Conservation (phyloP, 1,140 invertebrate genomes). For the Drosophila kikkawai region DNA sequence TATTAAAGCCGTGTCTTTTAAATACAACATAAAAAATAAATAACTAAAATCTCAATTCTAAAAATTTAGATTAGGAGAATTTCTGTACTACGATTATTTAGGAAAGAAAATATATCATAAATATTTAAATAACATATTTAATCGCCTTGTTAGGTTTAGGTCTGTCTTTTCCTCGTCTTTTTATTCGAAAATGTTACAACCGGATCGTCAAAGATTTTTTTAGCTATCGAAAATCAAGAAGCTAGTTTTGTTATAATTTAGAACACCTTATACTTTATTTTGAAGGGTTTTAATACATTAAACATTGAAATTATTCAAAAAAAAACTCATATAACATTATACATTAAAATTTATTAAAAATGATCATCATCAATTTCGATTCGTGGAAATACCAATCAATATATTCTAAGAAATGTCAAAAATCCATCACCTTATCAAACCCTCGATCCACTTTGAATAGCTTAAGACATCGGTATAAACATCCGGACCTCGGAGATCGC, state of each 20-base stretch:
- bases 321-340: neutral
- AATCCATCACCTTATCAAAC: neutral
- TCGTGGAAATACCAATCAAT: neutral
- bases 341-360: neutral
- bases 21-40: no score
- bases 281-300: neutral
- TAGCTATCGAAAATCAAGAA: no score
- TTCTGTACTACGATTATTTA: no score
- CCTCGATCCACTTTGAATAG: neutral
- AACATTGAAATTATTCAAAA: neutral
- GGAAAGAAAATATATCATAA: no score
- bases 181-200: no score
- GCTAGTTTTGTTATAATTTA: no score
- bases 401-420: neutral
- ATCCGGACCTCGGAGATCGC: neutral
- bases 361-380: neutral
- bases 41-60: no score
- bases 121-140: no score
- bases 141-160: no score
- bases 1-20: neutral
- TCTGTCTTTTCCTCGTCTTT: no score
- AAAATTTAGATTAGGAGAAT: no score
- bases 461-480: slow-evolving; percentile 3
- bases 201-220: no score
- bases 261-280: neutral